Evolutionary conservation across 1,140 invertebrate genomes (phyloP), one percentile per base, ranked within the genome.

Genomic region (Orussus abietinus): DNA sequence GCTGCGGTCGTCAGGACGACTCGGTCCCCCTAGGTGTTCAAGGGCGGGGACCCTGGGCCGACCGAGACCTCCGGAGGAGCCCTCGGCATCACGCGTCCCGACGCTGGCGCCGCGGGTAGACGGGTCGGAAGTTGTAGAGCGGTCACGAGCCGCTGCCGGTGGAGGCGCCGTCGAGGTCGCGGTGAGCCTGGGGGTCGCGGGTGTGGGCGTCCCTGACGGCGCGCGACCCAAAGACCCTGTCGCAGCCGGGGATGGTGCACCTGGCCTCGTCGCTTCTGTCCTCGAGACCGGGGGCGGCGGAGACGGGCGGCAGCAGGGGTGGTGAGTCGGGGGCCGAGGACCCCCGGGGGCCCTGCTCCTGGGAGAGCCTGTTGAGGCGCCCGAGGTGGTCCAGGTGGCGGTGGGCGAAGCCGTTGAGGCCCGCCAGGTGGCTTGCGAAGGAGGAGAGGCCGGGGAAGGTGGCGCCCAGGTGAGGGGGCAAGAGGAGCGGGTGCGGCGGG

Each of bases 211-310:
- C 79, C 4, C 81, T 64, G 32, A 78, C 77, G 17, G 78, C 75
- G 13, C 75, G 62, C 4, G 79, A 80, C 3, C 72, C 75, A 62
- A 83, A 84, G 0, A 81, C 66, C 43, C 79, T 75, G 4, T 76
- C 73, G 59, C 82, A 83, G 1, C 79, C 80, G 3, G 75, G 70
- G 1, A 80, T 65, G 1, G 76, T 77, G 53, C 81, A 83, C 13
- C 71, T 66, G 28, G 73, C 76, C 59, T 80, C 66, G 6, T 78
- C 75, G 7, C 58, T 60, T 4, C 51, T 38, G 2, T 63, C 61
- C 5, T 69, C 62, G 13, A 15, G 17, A 5, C 7, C 19, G 9
- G 47, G 30, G n/a, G 54, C 0, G 48, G 37, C 12, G 53, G 50
- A 51, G 14, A 42, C 38, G 2, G 57, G 56, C 10, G 61, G 57